A percentile compares a stretch with the other conserved stretches of the same genome.
Evolutionary conservation across 2,113 vertebrate species (phyloP).

Genomic region (Rhodinocichla rosea): DNA sequence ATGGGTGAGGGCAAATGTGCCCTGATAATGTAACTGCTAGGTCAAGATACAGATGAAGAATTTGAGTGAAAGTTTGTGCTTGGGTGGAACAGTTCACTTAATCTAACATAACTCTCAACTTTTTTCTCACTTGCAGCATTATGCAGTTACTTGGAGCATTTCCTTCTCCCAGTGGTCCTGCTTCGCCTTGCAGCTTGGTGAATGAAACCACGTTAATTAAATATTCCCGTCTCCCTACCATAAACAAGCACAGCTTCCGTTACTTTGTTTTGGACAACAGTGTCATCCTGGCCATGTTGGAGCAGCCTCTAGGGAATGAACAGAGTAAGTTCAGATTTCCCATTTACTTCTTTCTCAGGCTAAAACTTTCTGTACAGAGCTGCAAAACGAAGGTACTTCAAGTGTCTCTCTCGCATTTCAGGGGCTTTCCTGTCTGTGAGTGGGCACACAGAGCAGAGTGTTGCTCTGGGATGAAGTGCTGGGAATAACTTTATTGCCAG

Average conservation of each 20-base stretch:
- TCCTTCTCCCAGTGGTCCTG: slow-evolving; percentile 92
- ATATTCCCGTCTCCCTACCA: slow-evolving; percentile 87
- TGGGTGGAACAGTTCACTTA: neutral
- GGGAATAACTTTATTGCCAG: neutral
- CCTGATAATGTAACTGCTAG: neutral
- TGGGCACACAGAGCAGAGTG: neutral
- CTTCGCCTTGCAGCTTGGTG: slow-evolving; percentile 93
- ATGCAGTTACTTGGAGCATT: slow-evolving; percentile 96
- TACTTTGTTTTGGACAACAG: slow-evolving; percentile 96
- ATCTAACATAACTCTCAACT: neutral
- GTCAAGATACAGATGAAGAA: neutral
- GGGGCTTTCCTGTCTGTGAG: neutral
- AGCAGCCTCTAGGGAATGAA: slow-evolving; percentile 94
- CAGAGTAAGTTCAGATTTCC: slow-evolving; percentile 83
- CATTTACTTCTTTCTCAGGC: neutral
- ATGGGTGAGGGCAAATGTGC: neutral
- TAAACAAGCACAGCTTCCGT: slow-evolving; percentile 89
- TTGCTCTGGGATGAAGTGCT: neutral
- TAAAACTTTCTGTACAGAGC: neutral
- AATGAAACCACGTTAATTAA: slow-evolving; percentile 93
- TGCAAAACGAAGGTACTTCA: neutral
- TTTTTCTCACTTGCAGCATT: slow-evolving; percentile 77
- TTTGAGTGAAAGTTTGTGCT: neutral
- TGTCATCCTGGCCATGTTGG: slow-evolving; percentile 94
- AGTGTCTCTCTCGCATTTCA: rapidly evolving